These are phyloP conservation scores for Actinemys pallida DNA, from an alignment of 2,113 vertebrate genomes.

Conservation along the genomic window DNA sequence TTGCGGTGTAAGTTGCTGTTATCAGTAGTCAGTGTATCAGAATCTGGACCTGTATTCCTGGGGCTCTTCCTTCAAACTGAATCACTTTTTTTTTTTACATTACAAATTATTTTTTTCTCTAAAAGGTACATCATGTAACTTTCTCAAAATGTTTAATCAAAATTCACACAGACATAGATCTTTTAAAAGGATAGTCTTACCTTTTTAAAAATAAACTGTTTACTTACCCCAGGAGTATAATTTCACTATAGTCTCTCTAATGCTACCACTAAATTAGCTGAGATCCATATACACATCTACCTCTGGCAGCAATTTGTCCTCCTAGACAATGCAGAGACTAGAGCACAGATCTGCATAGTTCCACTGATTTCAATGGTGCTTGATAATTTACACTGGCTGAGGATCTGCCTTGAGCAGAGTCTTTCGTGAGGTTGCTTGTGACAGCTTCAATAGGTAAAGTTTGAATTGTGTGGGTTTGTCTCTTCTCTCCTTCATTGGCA, in stretches of 20 bases:
- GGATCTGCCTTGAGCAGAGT: not conserved
- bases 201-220: not conserved
- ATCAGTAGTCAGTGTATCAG: not conserved
- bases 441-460: no score
- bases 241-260: fast-evolving
- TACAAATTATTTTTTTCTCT: not conserved
- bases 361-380: no score
- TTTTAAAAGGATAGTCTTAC: fast-evolving
- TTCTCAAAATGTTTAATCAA: not conserved
- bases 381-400: not conserved
- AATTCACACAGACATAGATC: not conserved
- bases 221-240: not conserved
- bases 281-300: not conserved
- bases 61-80: not conserved
- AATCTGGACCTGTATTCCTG: not conserved
- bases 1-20: not conserved
- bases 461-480: not conserved
- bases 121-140: no score
- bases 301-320: fast-evolving
- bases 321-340: fast-evolving
- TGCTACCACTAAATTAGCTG: not conserved
- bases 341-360: no score
- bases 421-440: not conserved
- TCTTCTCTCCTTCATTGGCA: not conserved
- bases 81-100: not conserved